phyloP scores from a whole-genome alignment of 1,140 invertebrate genomes.

The Gonioctena quinquepunctata region DNA sequence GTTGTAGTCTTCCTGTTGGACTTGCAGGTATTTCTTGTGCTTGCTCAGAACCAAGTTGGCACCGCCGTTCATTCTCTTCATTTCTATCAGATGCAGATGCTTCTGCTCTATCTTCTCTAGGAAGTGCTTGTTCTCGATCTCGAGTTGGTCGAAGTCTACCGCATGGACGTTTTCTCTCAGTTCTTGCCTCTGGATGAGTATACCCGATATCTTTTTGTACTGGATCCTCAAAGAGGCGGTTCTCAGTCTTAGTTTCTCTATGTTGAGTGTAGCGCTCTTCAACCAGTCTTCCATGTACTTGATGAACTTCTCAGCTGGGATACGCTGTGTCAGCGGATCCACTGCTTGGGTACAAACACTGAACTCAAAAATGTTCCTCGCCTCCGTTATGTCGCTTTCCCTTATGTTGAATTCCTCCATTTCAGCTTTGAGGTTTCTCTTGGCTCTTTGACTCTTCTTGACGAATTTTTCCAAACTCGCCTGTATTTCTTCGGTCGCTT shows the following conservation, averaged over 20 bases:
- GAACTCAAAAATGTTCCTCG: constrained; percentile 50
- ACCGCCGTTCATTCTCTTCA: constrained; percentile 55
- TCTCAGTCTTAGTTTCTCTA: constrained; percentile 55
- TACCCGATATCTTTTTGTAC: constrained; percentile 46
- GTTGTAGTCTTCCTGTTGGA: constrained; percentile 35
- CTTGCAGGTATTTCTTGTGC: constrained; percentile 44
- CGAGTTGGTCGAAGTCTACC: constrained; percentile 58
- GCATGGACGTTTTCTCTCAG: constrained; percentile 54
- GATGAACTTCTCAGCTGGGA: constrained; percentile 56
- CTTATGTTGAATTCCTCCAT: constrained; percentile 51
- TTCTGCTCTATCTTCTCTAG: constrained; percentile 54
- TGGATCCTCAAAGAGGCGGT: constrained; percentile 49
- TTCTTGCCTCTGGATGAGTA: constrained; percentile 51
- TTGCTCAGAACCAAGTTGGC: constrained; percentile 43
- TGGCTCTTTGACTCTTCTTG: constrained; percentile 37
- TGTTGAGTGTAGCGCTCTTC: constrained; percentile 44
- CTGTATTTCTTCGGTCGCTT: constrained; percentile 44
- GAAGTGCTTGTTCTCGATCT: constrained; percentile 56
- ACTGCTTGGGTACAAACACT: constrained; percentile 47
- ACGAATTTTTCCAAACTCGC: constrained; percentile 28
- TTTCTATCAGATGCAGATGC: constrained; percentile 45
- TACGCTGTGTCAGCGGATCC: constrained; percentile 53
- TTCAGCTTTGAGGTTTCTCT: constrained; percentile 45
- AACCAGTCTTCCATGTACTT: constrained; percentile 57
- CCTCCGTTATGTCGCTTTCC: constrained; percentile 42